Conservation (phyloP, 2,113 vertebrate species). For the Nycticebus coucang region DNA sequence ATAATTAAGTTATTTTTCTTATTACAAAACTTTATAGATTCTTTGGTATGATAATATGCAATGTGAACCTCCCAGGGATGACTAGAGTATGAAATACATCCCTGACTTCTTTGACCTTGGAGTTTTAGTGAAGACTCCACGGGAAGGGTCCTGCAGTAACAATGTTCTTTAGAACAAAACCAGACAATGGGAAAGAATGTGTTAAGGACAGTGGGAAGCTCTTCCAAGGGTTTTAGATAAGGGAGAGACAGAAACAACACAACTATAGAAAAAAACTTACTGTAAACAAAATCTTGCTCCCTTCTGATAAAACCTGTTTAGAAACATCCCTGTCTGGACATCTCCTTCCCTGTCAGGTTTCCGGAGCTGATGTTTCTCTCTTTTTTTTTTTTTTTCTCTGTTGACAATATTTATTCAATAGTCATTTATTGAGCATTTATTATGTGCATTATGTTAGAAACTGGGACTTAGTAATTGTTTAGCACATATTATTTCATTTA, state of each 20-base stretch:
- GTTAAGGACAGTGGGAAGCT: neutral
- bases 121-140: neutral
- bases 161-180: constrained; percentile 7
- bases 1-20: neutral
- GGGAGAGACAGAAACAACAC: constrained; percentile 40
- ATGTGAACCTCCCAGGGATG: neutral
- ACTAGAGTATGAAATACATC: neutral
- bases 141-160: neutral
- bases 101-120: neutral
- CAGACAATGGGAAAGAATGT: neutral
- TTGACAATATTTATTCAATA: too few species aligned
- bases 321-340: constrained; percentile 30
- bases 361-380: constrained; percentile 43
- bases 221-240: constrained; percentile 31
- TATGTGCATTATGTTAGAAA: too few species aligned
- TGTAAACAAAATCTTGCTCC: constrained; percentile 26
- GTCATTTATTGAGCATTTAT: too few species aligned
- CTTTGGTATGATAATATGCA: neutral
- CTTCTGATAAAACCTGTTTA: constrained; percentile 38
- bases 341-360: constrained; percentile 49
- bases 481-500: too few species aligned
- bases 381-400: too few species aligned
- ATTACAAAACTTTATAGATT: neutral
- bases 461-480: too few species aligned
- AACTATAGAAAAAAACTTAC: neutral